A percentile compares a stretch with the other conserved stretches of the same genome.
Evolutionary conservation across 2,888 invertebrate species (phyloP).

Genomic region (Megamerina dolium): DNA sequence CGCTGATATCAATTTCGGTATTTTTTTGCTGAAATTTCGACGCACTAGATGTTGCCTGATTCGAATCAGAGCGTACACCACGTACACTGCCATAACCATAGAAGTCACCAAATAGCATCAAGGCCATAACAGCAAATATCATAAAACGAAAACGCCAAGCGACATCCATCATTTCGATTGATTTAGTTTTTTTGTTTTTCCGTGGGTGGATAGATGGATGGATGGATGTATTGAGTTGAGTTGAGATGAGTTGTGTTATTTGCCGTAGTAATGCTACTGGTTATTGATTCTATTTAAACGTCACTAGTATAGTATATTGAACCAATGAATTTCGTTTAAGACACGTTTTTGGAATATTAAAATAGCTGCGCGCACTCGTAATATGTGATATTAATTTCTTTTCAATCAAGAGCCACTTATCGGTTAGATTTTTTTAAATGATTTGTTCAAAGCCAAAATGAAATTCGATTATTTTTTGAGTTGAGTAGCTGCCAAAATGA

Average conservation of each 20-base stretch:
- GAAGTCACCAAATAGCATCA: constrained; percentile 48
- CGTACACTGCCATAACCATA: constrained; percentile 45
- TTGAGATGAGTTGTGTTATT: not conserved
- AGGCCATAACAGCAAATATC: constrained; percentile 41
- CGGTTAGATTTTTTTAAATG: no score
- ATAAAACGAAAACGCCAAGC: constrained; percentile 49
- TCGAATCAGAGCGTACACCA: constrained; percentile 44
- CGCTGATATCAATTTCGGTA: constrained; percentile 46
- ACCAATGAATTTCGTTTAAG: no score
- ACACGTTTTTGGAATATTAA: no score
- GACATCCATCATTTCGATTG: constrained; percentile 40
- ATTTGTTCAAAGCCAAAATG: no score
- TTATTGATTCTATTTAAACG: no score
- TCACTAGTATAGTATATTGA: no score
- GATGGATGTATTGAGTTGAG: not conserved
- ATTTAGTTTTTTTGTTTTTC: constrained; percentile 2
- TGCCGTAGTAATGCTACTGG: constrained; percentile 23
- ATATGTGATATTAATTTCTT: no score
- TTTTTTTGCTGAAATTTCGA: constrained; percentile 45
- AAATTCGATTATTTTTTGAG: no score
- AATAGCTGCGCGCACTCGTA: no score
- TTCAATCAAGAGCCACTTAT: no score
- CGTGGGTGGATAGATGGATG: not conserved
- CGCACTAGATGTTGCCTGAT: constrained; percentile 30
- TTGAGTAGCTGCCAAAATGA: no score